Conservation (phyloP, 2,113 vertebrate species). For the Noturus placidus region DNA sequence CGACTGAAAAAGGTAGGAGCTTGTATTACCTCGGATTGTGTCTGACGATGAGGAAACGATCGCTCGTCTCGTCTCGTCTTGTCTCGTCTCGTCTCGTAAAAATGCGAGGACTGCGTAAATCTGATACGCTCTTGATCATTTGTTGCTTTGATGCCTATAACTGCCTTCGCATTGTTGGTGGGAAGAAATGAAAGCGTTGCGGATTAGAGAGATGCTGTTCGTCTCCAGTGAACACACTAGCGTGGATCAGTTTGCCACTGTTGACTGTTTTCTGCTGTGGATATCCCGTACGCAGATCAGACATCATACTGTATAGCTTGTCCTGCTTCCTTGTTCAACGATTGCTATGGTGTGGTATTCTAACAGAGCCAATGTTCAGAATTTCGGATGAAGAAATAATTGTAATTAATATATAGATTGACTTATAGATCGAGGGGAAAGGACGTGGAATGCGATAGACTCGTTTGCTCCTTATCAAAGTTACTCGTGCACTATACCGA, state of each 20-base stretch:
- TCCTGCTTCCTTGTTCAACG: background rate
- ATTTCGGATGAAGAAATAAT: background rate
- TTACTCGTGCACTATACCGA: background rate
- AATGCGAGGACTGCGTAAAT: background rate
- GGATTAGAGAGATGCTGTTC: background rate
- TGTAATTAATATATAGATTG: too few relatives aligned
- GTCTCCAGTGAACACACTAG: background rate
- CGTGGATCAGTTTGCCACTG: background rate
- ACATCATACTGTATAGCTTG: background rate
- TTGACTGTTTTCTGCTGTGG: background rate
- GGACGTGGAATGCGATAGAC: background rate
- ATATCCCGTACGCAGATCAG: background rate
- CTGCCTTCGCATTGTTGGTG: background rate
- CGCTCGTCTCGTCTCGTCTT: background rate
- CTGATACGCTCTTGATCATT: background rate
- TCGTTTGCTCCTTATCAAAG: background rate
- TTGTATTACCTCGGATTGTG: background rate
- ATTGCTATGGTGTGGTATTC: background rate
- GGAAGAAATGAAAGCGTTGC: background rate
- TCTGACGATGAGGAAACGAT: too few relatives aligned
- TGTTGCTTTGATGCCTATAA: background rate
- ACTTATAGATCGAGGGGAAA: too few relatives aligned
- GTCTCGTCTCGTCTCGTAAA: background rate
- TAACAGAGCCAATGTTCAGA: background rate
- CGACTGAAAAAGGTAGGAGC: slow-evolving; percentile 93